Evolutionary conservation across 1,140 invertebrate genomes (phyloP), one percentile per base, ranked within the genome.

Genomic region (Zaprionus davidi): DNA sequence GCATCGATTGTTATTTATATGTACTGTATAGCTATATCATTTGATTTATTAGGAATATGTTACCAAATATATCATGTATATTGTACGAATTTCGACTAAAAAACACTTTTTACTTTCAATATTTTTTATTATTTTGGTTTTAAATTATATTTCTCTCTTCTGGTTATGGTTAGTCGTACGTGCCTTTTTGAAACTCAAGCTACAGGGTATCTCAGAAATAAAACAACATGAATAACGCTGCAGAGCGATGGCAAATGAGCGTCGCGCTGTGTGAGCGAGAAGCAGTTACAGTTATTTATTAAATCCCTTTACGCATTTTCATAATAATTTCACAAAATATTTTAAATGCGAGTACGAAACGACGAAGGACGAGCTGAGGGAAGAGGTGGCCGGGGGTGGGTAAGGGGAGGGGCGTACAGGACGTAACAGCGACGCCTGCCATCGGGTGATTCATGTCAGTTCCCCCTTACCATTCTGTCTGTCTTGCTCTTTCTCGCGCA

Each of bases 301-400:
- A 90, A 92, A 92, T 92, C 90, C 90, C 90, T 92, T 91, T 92
- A 92, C 90, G 86, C 90, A 91, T 91, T 92, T 92, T 92, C 86
- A 92, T 92, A 92, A 92, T 90, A 86, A 91, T 87, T 91, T 84
- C 78, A 87, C 69, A 81, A 88, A 87, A 88, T 81, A 88, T 88
- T 91, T 91, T 82, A 91, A 91, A 91, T 79, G 84, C 79, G 75
- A 78, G 60, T 24, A 28, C 60, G 57, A 62, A 51, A 34, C 36
- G 38, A 70, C 22, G 5, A 28, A 56, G 62, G 74, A 70, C 63
- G 62, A 55, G 34, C 64, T 28, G 31, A 28, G 59, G 46, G 60
- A 24, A 26, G 65, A 6, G 58, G 46, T 5, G 24, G 24, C 24
- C 3, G 5, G 24, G 24, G 4, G 24, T 5, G 5, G 1, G 46